Percentiles rank a stretch among this genome's conserved stretches.
Conservation (phyloP, 2,797 vertebrate genomes). For the Crypturellus tataupa region DNA sequence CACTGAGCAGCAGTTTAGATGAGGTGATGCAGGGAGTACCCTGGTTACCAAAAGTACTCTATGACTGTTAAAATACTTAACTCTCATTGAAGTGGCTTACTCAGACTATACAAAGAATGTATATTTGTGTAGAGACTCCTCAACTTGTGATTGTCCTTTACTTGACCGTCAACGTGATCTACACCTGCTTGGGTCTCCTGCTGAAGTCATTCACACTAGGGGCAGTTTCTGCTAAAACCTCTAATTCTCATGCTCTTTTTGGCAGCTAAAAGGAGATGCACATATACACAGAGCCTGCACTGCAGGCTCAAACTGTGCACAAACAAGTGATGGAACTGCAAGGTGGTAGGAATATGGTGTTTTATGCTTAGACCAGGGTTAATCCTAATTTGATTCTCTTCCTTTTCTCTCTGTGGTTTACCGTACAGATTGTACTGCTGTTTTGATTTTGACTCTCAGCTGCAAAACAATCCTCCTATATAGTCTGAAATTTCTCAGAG, state of each 20-base stretch:
- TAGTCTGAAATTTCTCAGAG: neutral
- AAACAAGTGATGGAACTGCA: neutral
- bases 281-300: neutral
- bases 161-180: neutral
- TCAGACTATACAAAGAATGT: neutral
- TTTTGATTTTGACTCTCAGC: neutral
- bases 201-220: neutral
- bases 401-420: neutral
- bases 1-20: neutral
- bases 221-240: neutral
- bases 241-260: neutral
- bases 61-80: neutral
- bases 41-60: neutral
- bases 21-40: neutral
- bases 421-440: neutral
- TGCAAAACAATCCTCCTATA: neutral
- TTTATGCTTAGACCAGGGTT: neutral
- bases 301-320: neutral
- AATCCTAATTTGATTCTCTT: neutral
- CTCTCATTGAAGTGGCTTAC: neutral
- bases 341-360: neutral
- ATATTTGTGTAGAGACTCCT: neutral
- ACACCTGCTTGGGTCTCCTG: neutral
- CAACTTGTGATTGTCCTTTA: neutral
- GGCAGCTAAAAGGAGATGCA: neutral